Evolutionary conservation across 2,113 vertebrate species (phyloP), one percentile per base, ranked within the genome.

Genomic region (Hydrolagus affinis): DNA sequence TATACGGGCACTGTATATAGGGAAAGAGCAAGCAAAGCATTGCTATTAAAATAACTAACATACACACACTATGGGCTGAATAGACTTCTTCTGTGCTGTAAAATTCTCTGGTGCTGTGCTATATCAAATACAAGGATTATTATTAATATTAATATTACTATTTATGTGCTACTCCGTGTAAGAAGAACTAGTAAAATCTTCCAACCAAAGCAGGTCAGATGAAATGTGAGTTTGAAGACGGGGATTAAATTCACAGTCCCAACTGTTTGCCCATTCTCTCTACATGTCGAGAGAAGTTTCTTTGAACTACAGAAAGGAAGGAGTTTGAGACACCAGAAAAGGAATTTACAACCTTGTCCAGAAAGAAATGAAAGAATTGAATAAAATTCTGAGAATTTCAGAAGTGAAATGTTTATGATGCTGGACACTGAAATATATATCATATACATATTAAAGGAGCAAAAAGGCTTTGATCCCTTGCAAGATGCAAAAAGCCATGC

Each of bases 371-470:
- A 73, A 32, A 73, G 6, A 30, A 32, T 56, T 21, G 21, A 75
- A 32, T 73, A 73, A 73, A 32, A 44, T 73, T 73, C 32, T 1
- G 32, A 73, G 71, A 73, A 75, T 17, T 75, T 75, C 17, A 25
- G 57, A 1, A 60, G 10, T 62, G 57, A 78, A 78, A 78, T 60
- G 57, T 8, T 78, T 59, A 14, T 25, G 9, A 25, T 62, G 62
- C n/a, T 78, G 76, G 62, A 28, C 62, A 62, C 60, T 60, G 57
- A 78, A 62, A 80, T 80, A 25, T 25, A 80, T 64, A 62, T n/a
- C 11, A 56, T 8, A 74, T n/a, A 57, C 12, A 76, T 19, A 15
- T 21, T 74, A 23, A 77, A 59, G 59, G 59, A 28, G 23, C 11
- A 25, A 80, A 80, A 80, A 0, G 4, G 56, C 59, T 62, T 78